A percentile compares a stretch with the other conserved stretches of the same genome.
Evolutionary conservation across 1,140 invertebrate genomes (phyloP).

Genomic region (Panulirus ornatus): DNA sequence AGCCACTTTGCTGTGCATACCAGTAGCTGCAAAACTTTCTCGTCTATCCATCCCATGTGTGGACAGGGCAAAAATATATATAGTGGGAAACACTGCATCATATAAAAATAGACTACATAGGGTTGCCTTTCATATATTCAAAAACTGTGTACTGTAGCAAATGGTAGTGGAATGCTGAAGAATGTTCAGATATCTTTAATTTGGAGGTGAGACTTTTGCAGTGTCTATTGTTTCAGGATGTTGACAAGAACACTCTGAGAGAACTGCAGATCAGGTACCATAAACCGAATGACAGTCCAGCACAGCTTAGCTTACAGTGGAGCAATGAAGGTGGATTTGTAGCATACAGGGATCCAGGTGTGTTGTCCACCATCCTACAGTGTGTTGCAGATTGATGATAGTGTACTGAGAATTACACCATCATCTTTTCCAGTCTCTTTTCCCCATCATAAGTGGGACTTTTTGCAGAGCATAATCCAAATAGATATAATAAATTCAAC

Average conservation of each 20-base stretch:
- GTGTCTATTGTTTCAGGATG: slow-evolving; percentile 76
- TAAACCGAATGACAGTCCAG: slow-evolving; percentile 31
- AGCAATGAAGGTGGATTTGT: slow-evolving; percentile 83
- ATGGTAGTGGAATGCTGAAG: too few relatives aligned
- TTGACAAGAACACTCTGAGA: slow-evolving; percentile 75
- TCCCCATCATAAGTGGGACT: not conserved
- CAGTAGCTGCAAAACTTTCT: too few relatives aligned
- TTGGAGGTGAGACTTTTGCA: too few relatives aligned
- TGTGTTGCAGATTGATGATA: slow-evolving; percentile 80
- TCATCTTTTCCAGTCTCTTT: not conserved
- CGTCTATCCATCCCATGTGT: too few relatives aligned
- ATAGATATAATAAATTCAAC: not conserved
- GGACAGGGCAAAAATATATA: too few relatives aligned
- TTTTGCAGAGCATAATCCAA: not conserved
- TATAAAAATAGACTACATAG: too few relatives aligned
- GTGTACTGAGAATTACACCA: not conserved
- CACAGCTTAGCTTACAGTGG: slow-evolving; percentile 76
- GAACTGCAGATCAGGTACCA: slow-evolving; percentile 58
- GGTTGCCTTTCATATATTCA: too few relatives aligned
- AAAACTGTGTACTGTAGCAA: too few relatives aligned
- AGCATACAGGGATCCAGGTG: slow-evolving; percentile 80
- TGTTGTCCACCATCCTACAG: slow-evolving; percentile 79
- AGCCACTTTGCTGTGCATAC: too few relatives aligned
- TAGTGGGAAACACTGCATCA: too few relatives aligned
- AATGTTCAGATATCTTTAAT: too few relatives aligned